Evolutionary conservation across 2,888 invertebrate species (phyloP), one percentile per base, ranked within the genome.

Genomic region (Cryptosula pallasiana): DNA sequence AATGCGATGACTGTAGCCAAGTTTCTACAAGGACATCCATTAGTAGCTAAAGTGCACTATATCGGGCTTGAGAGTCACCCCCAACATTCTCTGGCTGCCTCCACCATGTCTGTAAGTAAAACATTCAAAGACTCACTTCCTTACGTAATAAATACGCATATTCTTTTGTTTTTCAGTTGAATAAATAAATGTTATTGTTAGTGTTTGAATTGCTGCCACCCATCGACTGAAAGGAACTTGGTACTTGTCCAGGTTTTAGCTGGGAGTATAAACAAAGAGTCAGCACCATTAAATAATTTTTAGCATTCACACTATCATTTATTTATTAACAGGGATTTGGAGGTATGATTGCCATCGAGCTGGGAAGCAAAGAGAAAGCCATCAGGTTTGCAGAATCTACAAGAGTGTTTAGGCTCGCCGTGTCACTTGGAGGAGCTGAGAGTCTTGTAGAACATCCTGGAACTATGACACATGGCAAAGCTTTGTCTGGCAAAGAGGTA

Each of bases 381-480:
- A 87, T 87, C 73, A 90, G 87, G 72, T 92, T 97, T 81, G 79
- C 77, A 5, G 80, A 81, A 75, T 25, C 25, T n/a, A 36, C 82
- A 1, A 74, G 75, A 23, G 36, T 83, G 54, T 78, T 81, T 0
- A 76, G 78, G 32, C 76, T 82, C 55, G 97, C 97, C 1, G 97
- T 96, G 83, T 96, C 95, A 81, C 88, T 99, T 74, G 98, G 98
- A 70, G 96, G 96, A 72, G 94, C 91, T 80, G 96, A 98, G 83
- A 95, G 94, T 82, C 88, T 98, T 76, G 93, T 94, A 1, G 95
- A 96, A 87, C 87, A 96, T 76, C 97, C 97, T 74, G 90, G 90
- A 29, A 84, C 94, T 34, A 98, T 98, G 98, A 97, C 97, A 0
- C 98, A 98, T 82, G 93, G 95, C 0, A 93, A 93, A 32, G n/a